phyloP scores from a whole-genome alignment of 64 coral and sea anemone species.

The Acropora tenuis region DNA sequence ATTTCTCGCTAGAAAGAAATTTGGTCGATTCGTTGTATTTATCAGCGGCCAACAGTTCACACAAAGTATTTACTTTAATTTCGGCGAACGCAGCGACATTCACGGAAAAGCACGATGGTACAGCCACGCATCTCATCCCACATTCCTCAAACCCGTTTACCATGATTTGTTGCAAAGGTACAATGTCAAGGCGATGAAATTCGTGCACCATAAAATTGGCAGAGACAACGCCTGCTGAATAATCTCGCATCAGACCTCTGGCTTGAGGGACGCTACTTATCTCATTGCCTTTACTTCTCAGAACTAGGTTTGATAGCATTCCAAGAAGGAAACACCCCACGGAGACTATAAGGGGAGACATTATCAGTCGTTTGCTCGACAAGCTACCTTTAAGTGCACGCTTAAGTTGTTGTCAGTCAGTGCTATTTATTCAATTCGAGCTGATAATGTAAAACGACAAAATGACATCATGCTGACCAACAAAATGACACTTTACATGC shows the following conservation, averaged over 20 bases:
- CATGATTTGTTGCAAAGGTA: not conserved
- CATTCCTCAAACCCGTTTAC: not conserved
- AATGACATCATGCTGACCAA: too few relatives aligned
- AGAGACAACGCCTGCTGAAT: not conserved
- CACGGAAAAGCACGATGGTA: not conserved
- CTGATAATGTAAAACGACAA: too few relatives aligned
- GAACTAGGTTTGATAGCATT: not conserved
- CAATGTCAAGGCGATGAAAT: not conserved
- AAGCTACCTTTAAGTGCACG: too few relatives aligned
- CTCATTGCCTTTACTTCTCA: not conserved
- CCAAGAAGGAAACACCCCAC: not conserved
- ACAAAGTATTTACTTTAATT: not conserved
- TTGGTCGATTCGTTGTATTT: constrained; percentile 17
- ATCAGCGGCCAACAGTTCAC: not conserved
- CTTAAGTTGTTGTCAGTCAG: too few relatives aligned
- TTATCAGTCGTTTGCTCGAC: not conserved
- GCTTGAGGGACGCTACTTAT: not conserved
- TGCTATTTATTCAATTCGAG: too few relatives aligned
- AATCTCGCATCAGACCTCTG: not conserved
- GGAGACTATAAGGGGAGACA: not conserved
- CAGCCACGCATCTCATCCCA: not conserved
- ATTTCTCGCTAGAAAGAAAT: not conserved
- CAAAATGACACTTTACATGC: too few relatives aligned
- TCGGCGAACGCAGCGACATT: not conserved
- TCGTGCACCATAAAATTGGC: not conserved